These are phyloP conservation scores for Clarias platycephalus DNA, from an alignment of 2,797 vertebrate genomes.

Conservation along the genomic window DNA sequence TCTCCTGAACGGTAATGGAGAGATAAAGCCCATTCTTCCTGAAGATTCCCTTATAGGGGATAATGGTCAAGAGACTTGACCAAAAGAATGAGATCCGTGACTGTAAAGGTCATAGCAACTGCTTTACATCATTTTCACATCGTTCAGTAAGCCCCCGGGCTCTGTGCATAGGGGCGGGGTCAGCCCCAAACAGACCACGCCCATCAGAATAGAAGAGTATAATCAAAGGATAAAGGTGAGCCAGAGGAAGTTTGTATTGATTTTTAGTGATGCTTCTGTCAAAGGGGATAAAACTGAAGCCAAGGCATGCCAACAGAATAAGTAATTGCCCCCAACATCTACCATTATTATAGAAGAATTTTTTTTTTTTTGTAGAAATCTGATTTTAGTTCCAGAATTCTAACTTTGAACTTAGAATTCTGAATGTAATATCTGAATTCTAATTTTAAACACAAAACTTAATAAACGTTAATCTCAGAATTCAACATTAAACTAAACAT, in stretches of 20 bases:
- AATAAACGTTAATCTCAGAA: no score
- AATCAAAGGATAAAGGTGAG: background rate
- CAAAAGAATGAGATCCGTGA: background rate
- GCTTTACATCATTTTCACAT: background rate
- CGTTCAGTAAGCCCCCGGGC: background rate
- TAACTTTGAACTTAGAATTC: no score
- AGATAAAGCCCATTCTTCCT: background rate
- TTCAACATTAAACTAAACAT: no score
- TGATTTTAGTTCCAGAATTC: no score
- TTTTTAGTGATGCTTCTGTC: conserved; percentile 6
- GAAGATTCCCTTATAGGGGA: background rate
- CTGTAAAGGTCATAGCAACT: background rate
- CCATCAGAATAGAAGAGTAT: background rate
- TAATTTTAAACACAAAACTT: no score
- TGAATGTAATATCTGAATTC: no score
- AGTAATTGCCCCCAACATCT: background rate
- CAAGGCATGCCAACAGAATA: background rate
- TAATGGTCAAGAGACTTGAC: background rate
- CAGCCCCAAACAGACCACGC: background rate
- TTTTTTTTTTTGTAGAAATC: no score
- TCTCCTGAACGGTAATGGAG: background rate
- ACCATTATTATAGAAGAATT: background rate
- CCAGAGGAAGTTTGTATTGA: conserved; percentile 4
- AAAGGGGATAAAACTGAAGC: background rate
- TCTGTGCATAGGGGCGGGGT: background rate